These are phyloP conservation scores for Agrilus planipennis DNA, from an alignment of 1,140 invertebrate species.

Conservation along the genomic window DNA sequence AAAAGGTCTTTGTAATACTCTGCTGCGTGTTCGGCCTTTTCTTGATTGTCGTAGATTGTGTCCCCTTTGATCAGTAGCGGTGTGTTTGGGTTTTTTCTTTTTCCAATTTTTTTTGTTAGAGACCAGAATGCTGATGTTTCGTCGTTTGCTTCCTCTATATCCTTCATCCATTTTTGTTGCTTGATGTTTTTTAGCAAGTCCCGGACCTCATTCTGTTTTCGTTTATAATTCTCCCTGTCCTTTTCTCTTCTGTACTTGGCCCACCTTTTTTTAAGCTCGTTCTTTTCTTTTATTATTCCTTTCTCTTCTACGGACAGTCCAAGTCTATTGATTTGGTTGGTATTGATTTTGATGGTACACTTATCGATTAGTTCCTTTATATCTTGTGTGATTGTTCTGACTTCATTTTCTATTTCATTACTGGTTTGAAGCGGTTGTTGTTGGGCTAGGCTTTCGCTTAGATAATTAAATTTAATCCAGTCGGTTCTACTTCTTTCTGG, in stretches of 20 bases:
- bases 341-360: no score
- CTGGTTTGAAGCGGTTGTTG: no score
- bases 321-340: neutral
- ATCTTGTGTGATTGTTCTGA: no score
- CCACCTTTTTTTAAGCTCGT: constrained; percentile 5
- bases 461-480: constrained; percentile 3
- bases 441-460: no score
- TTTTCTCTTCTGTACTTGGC: neutral
- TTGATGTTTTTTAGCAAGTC: constrained; percentile 1
- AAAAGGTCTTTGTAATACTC: neutral
- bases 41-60: neutral
- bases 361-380: no score
- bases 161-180: neutral
- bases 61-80: neutral
- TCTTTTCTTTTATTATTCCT: neutral
- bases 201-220: neutral
- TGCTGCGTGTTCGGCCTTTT: constrained; percentile 1
- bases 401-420: no score
- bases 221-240: neutral
- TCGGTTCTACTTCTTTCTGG: neutral
- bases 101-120: neutral
- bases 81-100: constrained; percentile 2
- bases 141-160: neutral
- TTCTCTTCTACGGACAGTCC: neutral
- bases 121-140: no score